phyloP scores from a whole-genome alignment of 2,797 vertebrate genomes.

The Clarias platycephalus region DNA sequence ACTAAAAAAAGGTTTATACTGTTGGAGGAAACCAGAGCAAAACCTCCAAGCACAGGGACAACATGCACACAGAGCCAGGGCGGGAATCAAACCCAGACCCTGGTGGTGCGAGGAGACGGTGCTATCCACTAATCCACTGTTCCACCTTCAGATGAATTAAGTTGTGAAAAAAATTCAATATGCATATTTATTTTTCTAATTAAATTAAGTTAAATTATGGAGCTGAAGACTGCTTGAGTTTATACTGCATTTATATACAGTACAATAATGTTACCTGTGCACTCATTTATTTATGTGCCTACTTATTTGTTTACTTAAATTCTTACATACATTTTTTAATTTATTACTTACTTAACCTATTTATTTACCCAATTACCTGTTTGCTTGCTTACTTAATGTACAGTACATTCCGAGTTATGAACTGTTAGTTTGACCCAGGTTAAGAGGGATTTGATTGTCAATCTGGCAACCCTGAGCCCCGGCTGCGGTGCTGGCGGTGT shows the following conservation, averaged over 20 bases:
- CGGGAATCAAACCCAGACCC: too few species aligned
- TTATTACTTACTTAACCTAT: neutral
- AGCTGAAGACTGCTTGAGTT: neutral
- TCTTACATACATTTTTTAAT: neutral
- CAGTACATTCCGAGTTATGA: neutral
- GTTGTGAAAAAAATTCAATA: neutral
- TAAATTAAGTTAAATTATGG: neutral
- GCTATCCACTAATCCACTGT: too few species aligned
- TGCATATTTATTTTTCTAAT: neutral
- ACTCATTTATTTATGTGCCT: neutral
- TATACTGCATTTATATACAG: neutral
- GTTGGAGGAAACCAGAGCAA: too few species aligned
- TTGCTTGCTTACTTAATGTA: neutral
- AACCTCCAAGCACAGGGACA: too few species aligned
- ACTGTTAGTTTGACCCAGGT: neutral
- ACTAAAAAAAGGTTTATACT: too few species aligned
- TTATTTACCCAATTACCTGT: neutral
- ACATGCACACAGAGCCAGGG: too few species aligned
- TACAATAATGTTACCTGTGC: neutral
- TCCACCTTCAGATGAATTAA: too few species aligned
- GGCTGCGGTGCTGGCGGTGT: neutral
- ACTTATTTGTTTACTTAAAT: neutral
- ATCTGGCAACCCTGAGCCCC: neutral
- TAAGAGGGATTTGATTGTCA: neutral
- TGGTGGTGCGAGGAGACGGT: too few species aligned